Percentiles rank a stretch among this genome's conserved stretches.
Evolutionary conservation across 2,797 vertebrate species (phyloP).

Genomic region (Tokudaia tokunoshimensis): DNA sequence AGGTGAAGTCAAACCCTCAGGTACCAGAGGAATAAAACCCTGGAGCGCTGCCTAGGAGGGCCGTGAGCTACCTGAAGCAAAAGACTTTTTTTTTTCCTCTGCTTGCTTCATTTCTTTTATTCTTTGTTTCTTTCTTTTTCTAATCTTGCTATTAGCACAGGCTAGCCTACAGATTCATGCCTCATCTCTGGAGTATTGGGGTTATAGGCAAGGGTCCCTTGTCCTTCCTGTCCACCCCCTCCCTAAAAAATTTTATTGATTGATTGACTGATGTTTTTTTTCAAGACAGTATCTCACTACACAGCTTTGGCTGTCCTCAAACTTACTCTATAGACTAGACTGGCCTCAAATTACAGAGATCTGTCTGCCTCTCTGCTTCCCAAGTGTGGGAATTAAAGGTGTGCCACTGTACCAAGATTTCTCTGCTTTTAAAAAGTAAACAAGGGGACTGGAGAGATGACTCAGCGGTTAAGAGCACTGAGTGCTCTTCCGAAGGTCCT

Average conservation of each 20-base stretch:
- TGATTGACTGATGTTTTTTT: not conserved
- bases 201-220: not conserved
- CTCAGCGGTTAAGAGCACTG: not conserved
- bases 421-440: not conserved
- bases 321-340: not conserved
- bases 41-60: not conserved
- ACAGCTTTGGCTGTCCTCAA: too few relatives aligned
- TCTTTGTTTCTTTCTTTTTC: too few relatives aligned
- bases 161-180: not conserved
- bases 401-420: not conserved
- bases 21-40: not conserved
- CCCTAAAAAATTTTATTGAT: not conserved
- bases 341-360: not conserved
- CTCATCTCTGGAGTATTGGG: not conserved
- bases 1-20: not conserved
- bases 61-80: not conserved
- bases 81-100: not conserved
- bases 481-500: not conserved
- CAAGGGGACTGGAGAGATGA: not conserved
- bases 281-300: not conserved
- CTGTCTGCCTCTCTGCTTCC: not conserved
- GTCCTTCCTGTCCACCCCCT: not conserved
- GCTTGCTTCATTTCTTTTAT: rapidly evolving
- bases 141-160: not conserved
- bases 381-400: not conserved